Evolutionary conservation across 2,113 vertebrate genomes (phyloP).

Genomic region (Hyla sarda): DNA sequence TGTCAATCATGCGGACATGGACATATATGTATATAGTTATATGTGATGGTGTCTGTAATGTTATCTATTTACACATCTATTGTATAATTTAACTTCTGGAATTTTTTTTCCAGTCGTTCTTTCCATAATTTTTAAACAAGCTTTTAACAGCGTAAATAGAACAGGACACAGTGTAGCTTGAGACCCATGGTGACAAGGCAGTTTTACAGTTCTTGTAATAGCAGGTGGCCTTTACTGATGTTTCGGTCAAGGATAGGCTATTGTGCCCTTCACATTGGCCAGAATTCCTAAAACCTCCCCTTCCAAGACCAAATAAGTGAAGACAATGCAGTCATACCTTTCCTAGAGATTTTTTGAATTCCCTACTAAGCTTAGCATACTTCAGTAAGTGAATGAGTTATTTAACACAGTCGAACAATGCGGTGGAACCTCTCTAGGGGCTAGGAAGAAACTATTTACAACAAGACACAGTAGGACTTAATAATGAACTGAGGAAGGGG

Average conservation of each 20-base stretch:
- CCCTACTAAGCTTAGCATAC: slow-evolving; percentile 8
- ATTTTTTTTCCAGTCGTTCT: neutral
- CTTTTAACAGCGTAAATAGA: neutral
- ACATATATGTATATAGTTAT: too few species aligned
- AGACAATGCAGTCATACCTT: slow-evolving; percentile 22
- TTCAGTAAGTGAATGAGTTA: slow-evolving; percentile 24
- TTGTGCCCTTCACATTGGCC: slow-evolving; percentile 26
- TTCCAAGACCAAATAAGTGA: slow-evolving; percentile 29
- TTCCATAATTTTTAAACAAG: neutral
- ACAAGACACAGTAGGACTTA: slow-evolving; percentile 8
- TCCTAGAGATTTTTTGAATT: slow-evolving; percentile 15
- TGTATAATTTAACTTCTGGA: too few species aligned
- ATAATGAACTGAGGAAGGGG: slow-evolving; percentile 33
- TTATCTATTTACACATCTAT: too few species aligned
- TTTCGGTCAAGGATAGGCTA: slow-evolving; percentile 28
- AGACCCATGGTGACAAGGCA: neutral
- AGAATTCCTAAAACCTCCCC: slow-evolving; percentile 11
- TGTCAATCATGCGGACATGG: too few species aligned
- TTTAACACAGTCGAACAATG: slow-evolving; percentile 5
- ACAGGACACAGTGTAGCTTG: neutral
- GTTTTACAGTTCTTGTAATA: slow-evolving; percentile 22
- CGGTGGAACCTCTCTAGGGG: slow-evolving; percentile 4
- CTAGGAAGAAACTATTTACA: slow-evolving; percentile 35
- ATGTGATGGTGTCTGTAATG: too few species aligned
- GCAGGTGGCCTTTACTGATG: slow-evolving; percentile 31